phyloP scores from a whole-genome alignment of 1,140 invertebrate genomes.

The Platyscapa corneri region DNA sequence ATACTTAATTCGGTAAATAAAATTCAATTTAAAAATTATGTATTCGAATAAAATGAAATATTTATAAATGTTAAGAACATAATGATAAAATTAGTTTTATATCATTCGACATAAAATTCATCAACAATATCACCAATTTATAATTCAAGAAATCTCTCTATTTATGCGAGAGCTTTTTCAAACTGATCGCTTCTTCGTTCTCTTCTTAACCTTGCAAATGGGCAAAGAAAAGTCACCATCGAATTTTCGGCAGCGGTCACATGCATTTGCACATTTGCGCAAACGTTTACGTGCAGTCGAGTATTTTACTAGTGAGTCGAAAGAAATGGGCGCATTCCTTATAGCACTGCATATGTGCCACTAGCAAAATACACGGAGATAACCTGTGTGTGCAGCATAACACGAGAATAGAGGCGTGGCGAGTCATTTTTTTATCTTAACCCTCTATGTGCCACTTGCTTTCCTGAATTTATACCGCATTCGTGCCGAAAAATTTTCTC shows the following conservation, averaged over 20 bases:
- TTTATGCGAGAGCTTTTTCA: background rate
- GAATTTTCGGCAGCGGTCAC: background rate
- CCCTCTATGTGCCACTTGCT: background rate
- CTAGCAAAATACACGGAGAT: background rate
- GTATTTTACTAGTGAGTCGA: background rate
- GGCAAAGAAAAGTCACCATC: background rate
- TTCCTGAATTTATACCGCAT: background rate
- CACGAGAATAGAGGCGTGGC: background rate
- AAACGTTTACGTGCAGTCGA: background rate
- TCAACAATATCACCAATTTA: background rate
- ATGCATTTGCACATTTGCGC: background rate
- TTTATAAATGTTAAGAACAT: too few relatives aligned
- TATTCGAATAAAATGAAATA: too few relatives aligned
- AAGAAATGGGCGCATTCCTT: background rate
- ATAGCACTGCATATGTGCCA: background rate
- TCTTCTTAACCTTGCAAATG: background rate
- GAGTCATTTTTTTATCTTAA: background rate
- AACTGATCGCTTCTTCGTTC: background rate
- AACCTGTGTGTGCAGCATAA: background rate
- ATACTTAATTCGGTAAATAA: too few relatives aligned
- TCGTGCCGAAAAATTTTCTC: conserved; percentile 19
- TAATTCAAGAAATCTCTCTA: background rate
- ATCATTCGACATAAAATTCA: too few relatives aligned
- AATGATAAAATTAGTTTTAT: too few relatives aligned
- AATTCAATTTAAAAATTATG: too few relatives aligned